Conservation (phyloP, 2,888 invertebrate genomes). For the Hypena proboscidalis region DNA sequence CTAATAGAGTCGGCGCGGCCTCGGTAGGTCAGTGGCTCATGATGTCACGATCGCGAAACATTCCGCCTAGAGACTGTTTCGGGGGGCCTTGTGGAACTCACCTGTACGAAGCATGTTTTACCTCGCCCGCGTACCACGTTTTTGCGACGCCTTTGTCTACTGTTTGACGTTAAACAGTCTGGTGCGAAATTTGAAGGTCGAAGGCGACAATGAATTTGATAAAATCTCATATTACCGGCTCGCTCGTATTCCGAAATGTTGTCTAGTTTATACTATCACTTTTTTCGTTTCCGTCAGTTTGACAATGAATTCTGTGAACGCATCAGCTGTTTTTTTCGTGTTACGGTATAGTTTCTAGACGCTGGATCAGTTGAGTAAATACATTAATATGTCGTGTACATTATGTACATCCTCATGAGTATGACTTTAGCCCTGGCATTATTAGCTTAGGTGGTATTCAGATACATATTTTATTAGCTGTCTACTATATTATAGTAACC, state of each 20-base stretch:
- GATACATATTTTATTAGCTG: too few relatives aligned
- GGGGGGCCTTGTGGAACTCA: constrained; percentile 48
- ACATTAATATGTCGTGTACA: neutral
- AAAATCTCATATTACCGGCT: constrained; percentile 40
- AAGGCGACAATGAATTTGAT: constrained; percentile 36
- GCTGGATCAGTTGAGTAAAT: constrained; percentile 20
- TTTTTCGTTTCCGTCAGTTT: neutral
- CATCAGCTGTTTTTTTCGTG: constrained; percentile 26
- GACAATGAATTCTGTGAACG: neutral
- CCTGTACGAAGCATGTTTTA: constrained; percentile 41
- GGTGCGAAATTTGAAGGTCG: constrained; percentile 35
- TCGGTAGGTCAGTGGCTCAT: constrained; percentile 81
- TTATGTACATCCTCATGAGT: too few relatives aligned
- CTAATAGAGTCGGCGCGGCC: constrained; percentile 66
- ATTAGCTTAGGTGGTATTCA: too few relatives aligned
- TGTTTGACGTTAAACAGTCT: constrained; percentile 46
- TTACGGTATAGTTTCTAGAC: constrained; percentile 13
- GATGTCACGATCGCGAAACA: constrained; percentile 74
- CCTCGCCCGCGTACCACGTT: constrained; percentile 44
- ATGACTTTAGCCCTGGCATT: too few relatives aligned
- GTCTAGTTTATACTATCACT: neutral
- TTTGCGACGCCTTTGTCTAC: constrained; percentile 40
- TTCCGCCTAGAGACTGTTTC: constrained; percentile 57
- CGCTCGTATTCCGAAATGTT: constrained; percentile 13
- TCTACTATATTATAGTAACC: too few relatives aligned